Evolutionary conservation across 1,140 invertebrate species (phyloP), one percentile per base, ranked within the genome.

Genomic region (Meteorus sp.): DNA sequence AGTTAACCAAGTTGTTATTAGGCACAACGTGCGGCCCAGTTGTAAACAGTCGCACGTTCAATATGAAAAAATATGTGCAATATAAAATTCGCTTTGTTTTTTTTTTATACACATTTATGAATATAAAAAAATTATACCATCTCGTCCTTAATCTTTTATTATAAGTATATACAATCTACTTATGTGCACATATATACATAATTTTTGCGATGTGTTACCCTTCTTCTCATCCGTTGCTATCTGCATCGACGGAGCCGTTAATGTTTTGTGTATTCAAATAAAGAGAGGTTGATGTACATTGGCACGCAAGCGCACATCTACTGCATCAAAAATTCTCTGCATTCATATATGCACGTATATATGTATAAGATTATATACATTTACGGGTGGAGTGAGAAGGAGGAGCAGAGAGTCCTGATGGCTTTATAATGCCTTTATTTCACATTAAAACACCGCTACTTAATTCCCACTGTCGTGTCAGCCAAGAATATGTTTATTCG

Each of bases 261-360:
- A 75, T 73, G 71, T 71, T 75, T 76, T 72, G 70, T 75, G 67
- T 75, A 77, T 74, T 73, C 69, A 73, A 74, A 75, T 75, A 77
- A 74, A 76, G 67, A 67, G 62, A 61, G 35, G 53, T 52, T 61
- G 69, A 69, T 69, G 71, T 47, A 60, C 61, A 62, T 71, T 70
- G 54, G 63, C 73, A 73, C 71, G 68, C 71, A 69, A 72, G 56
- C 62, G 20, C 48, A 61, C 25, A 50, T 17, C 57, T 33, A 47
- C 59, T 43, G 45, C 22, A 41, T 13, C 44, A n/a, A n/a, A n/a
- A n/a, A n/a, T n/a, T n/a, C n/a, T n/a, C n/a, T n/a, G n/a, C n/a
- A n/a, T n/a, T n/a, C n/a, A n/a, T n/a, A n/a, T 72, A 69, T 75
- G 67, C 74, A 77, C 73, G 72, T 68, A 73, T 73, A 75, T 75